Percentiles rank a stretch among this genome's conserved stretches.
Evolutionary conservation across 2,888 invertebrate species (phyloP).

Genomic region (Polydrusus cervinus): DNA sequence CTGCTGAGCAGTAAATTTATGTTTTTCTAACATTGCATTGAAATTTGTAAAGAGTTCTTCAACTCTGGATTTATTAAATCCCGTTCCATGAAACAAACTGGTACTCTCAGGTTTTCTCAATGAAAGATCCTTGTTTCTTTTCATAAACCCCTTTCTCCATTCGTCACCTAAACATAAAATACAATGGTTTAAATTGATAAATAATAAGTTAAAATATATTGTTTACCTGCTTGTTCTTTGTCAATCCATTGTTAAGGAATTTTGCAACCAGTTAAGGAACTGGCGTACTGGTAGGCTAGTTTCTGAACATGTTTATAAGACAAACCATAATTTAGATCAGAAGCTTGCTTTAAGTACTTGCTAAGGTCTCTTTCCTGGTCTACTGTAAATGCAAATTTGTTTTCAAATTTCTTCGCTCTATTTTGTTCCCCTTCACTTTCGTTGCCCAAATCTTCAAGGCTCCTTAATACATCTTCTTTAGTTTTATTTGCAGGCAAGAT

Average conservation of each 20-base stretch:
- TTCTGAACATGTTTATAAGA: constrained; percentile 25
- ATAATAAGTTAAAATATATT: not conserved
- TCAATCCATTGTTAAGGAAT: not conserved
- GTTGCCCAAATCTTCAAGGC: constrained; percentile 7
- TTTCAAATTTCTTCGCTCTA: not conserved
- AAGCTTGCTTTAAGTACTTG: constrained; percentile 12
- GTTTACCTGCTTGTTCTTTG: constrained; percentile 28
- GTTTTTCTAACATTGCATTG: constrained; percentile 10
- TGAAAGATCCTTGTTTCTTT: constrained; percentile 25
- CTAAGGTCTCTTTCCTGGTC: constrained; percentile 17
- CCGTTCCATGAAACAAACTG: constrained; percentile 55
- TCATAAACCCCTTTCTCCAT: constrained; percentile 42
- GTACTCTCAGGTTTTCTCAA: constrained; percentile 59
- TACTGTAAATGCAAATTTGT: constrained; percentile 20
- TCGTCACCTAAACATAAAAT: no score
- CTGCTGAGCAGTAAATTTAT: constrained; percentile 16
- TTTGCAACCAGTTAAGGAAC: constrained; percentile 9
- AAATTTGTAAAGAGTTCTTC: constrained; percentile 45
- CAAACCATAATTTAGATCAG: constrained; percentile 33
- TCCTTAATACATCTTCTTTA: constrained; percentile 1
- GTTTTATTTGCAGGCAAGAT: not conserved
- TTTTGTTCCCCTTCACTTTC: not conserved
- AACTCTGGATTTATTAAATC: constrained; percentile 39
- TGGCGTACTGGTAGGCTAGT: constrained; percentile 5
- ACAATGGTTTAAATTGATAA: no score